phyloP scores from a whole-genome alignment of 2,888 invertebrate genomes.

The Eupithecia pulchellata region DNA sequence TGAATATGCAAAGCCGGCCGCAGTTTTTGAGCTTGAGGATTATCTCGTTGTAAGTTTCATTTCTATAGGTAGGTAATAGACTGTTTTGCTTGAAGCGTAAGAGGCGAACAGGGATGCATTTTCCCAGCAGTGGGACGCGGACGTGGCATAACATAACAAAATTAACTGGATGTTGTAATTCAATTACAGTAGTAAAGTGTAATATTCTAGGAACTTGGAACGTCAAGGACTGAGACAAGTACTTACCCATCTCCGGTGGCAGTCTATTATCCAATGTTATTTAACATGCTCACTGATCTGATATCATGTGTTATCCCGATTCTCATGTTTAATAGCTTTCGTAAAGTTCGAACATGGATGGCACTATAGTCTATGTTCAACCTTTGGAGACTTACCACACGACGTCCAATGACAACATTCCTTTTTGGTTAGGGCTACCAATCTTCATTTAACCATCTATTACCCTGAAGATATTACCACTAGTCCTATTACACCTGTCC shows the following conservation, averaged over 20 bases:
- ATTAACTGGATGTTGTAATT: too few species aligned
- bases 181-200: too few species aligned
- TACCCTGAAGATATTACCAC: background rate
- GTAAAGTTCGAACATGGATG: background rate
- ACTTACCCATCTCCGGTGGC: background rate
- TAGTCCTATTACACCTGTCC: background rate
- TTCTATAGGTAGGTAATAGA: background rate
- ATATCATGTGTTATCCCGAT: background rate
- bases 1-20: slow-evolving; percentile 79
- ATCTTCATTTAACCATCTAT: background rate
- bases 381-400: background rate
- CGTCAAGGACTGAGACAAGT: background rate
- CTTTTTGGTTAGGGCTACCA: background rate
- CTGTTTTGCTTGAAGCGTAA: background rate
- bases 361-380: background rate
- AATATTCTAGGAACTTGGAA: background rate
- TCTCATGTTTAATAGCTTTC: background rate
- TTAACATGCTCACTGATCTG: background rate
- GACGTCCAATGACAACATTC: background rate
- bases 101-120: background rate
- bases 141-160: background rate
- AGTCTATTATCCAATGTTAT: background rate
- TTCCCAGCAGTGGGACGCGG: background rate
- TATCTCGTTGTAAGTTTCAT: slow-evolving; percentile 86
- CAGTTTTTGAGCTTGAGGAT: slow-evolving; percentile 84